These are phyloP conservation scores for Henicopernis longicauda DNA, from an alignment of 2,113 vertebrate genomes.

Conservation along the genomic window DNA sequence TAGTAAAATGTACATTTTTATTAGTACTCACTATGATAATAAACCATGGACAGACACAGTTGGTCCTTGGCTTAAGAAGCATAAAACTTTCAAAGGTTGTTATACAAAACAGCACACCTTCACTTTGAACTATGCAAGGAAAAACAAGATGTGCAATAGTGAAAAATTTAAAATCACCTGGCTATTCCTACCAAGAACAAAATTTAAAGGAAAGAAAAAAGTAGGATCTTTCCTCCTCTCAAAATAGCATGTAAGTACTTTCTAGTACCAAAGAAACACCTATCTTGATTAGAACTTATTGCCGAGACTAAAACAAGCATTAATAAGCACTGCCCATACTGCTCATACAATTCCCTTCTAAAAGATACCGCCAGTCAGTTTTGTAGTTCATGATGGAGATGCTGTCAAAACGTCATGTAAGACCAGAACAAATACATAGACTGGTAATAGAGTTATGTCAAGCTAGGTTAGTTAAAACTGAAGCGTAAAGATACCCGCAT, in stretches of 20 bases:
- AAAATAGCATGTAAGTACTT: background rate
- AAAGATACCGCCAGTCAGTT: background rate
- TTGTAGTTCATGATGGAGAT: background rate
- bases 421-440: background rate
- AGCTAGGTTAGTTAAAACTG: background rate
- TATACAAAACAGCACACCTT: background rate
- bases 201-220: background rate
- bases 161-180: background rate
- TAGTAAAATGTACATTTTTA: background rate
- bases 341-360: background rate
- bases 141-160: background rate
- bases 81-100: background rate
- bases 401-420: background rate
- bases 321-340: accelerated
- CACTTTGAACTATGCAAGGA: background rate
- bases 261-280: background rate
- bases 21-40: background rate
- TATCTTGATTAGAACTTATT: background rate
- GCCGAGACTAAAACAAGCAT: background rate
- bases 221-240: background rate
- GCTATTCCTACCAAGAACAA: background rate
- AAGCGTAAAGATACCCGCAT: background rate
- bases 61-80: background rate
- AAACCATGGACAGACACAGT: background rate
- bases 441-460: background rate